phyloP scores from a whole-genome alignment of 2,113 vertebrate genomes.

The Hippocampus comes region DNA sequence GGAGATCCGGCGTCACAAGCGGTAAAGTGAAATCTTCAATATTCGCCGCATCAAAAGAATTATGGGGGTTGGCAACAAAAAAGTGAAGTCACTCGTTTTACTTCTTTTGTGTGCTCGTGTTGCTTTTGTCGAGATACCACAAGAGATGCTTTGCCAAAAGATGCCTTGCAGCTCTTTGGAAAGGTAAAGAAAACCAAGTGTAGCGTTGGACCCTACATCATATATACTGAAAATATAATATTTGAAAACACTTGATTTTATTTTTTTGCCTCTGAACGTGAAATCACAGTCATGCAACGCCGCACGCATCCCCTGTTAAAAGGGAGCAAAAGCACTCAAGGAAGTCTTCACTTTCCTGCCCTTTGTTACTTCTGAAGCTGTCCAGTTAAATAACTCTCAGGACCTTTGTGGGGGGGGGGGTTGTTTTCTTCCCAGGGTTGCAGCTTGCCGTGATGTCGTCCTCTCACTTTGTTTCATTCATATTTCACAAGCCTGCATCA shows the following conservation, averaged over 20 bases:
- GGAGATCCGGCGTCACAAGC: neutral
- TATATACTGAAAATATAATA: neutral
- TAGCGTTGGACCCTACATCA: neutral
- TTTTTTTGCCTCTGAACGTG: neutral
- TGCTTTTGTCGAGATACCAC: neutral
- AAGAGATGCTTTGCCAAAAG: neutral
- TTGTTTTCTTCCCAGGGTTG: constrained; percentile 9
- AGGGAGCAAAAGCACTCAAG: neutral
- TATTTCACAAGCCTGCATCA: constrained; percentile 47
- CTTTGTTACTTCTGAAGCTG: constrained; percentile 19
- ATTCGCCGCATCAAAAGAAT: neutral
- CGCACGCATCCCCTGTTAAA: neutral
- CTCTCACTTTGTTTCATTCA: constrained; percentile 45
- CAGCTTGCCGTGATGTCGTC: constrained; percentile 7
- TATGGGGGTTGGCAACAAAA: too few relatives aligned
- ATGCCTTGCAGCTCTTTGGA: neutral
- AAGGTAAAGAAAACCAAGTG: neutral
- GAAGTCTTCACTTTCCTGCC: constrained; percentile 21
- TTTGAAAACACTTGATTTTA: neutral
- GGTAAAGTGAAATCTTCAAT: neutral
- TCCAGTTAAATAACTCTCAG: constrained; percentile 37
- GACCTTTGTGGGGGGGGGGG: neutral
- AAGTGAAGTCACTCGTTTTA: neutral
- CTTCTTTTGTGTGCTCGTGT: neutral
- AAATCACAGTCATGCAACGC: neutral